Evolutionary conservation across 2,888 invertebrate genomes (phyloP).

Genomic region (Anaspis maculata): DNA sequence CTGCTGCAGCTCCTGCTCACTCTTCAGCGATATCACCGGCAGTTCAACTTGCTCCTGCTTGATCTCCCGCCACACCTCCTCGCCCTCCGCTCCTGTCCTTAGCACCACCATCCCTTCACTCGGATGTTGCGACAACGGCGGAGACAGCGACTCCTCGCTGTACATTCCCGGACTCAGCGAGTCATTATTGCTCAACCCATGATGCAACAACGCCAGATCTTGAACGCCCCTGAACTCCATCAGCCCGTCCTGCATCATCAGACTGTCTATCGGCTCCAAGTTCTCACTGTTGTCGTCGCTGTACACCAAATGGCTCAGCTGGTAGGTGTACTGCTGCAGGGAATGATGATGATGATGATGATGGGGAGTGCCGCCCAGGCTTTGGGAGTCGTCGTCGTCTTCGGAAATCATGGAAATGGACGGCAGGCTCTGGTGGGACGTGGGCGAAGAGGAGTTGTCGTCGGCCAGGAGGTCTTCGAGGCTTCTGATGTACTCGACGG

Average conservation of each 20-base stretch:
- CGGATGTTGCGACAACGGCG: too few species aligned
- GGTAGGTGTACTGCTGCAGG: slow-evolving; percentile 60
- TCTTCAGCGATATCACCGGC: slow-evolving; percentile 38
- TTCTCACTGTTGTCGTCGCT: slow-evolving; percentile 54
- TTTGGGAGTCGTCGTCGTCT: slow-evolving; percentile 41
- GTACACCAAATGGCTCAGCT: slow-evolving; percentile 40
- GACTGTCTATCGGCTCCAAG: slow-evolving; percentile 35
- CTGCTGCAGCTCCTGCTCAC: slow-evolving; percentile 25
- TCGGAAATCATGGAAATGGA: slow-evolving; percentile 23
- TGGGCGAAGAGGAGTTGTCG: slow-evolving; percentile 16
- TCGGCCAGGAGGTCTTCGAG: slow-evolving; percentile 67
- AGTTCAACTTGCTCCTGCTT: too few species aligned
- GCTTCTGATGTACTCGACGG: slow-evolving; percentile 81
- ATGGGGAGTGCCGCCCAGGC: slow-evolving; percentile 47
- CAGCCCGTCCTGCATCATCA: slow-evolving; percentile 45
- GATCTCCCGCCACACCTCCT: too few species aligned
- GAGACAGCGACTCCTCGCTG: slow-evolving; percentile 41
- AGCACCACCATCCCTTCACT: too few species aligned
- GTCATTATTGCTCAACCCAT: slow-evolving; percentile 26
- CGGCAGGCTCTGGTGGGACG: neutral
- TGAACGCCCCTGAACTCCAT: slow-evolving; percentile 48
- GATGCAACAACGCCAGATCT: slow-evolving; percentile 45
- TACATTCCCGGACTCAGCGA: slow-evolving; percentile 37
- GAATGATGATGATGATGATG: too few species aligned
- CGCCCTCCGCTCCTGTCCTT: slow-evolving; percentile 17